Base-by-base conservation (phyloP, 2,797 vertebrate species). In the Aselliscus stoliczkanus region DNA sequence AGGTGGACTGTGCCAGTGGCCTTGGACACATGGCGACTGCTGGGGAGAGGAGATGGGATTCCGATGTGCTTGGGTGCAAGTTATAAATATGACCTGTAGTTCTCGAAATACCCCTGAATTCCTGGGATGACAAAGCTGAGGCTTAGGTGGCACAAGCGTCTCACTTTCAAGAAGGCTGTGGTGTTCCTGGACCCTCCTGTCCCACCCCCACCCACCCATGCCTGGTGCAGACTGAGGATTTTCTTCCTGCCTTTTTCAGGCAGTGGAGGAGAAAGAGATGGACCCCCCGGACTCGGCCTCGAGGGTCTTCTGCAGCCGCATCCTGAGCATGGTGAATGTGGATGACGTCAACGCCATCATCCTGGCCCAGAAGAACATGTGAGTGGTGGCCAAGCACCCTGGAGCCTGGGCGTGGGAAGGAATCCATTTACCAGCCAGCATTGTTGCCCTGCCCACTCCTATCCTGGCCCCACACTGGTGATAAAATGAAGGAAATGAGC, bases 301-400 rank as follows among this genome's bases (percentile, higher is more conserved):
- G 0, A 98, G 98, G 5, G 99, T 99, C 85, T 99, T 99, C 98
- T 99, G 99, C 73, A 98, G 98, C 97, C 98, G 99, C 97, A 99
- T 99, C 98, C 99, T 99, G 96, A 99, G 99, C 98, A 99, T 99
- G 99, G 99, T 99, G 91, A 99, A 99, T 92, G 98, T 99, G 0
- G 99, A 99, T 88, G 99, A 99, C 0, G 99, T 99, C 10, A 99
- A 99, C 3, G 99, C 99, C 85, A 99, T 99, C 98, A 99, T 99
- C 96, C 98, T 99, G 98, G 99, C 99, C 64, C 99, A 99, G 98
- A 99, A 99, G 97, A 99, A 99, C 98, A 99, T 99, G 99, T 99
- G 97, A 99, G 99, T 98, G 62, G 31, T 13, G 44, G 27, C 50
- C 62, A 37, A 31, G 54, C 23, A 69, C 23, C 0, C 6, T 21